Conservation (phyloP, 2,797 vertebrate species). For the Sebastes kiyomatsui region DNA sequence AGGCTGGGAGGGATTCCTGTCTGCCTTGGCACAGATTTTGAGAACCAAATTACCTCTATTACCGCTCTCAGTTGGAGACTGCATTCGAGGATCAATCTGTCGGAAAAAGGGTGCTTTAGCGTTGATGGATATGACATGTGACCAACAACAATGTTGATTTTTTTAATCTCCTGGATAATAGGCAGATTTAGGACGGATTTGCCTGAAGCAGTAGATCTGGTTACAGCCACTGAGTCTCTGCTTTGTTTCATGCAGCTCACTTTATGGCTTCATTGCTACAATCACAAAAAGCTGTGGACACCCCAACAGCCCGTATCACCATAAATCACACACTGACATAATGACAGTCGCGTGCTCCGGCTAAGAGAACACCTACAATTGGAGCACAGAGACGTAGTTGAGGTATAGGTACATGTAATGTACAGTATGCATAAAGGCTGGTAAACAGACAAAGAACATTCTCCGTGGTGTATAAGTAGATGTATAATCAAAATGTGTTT, state of each 20-base stretch:
- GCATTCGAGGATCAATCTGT: constrained; percentile 91
- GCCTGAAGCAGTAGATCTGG: constrained; percentile 93
- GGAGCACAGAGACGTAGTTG: not conserved
- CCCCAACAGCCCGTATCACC: constrained; percentile 89
- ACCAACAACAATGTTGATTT: constrained; percentile 91
- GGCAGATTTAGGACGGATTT: constrained; percentile 92
- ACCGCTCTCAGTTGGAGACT: constrained; percentile 91
- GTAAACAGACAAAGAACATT: not conserved
- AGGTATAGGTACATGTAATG: not conserved
- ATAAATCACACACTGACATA: constrained; percentile 92
- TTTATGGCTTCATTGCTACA: constrained; percentile 98
- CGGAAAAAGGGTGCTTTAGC: constrained; percentile 91
- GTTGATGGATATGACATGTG: constrained; percentile 96
- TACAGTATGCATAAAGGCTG: not conserved
- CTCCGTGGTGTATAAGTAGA: constrained; percentile 73
- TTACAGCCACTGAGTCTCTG: constrained; percentile 92
- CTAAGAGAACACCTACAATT: constrained; percentile 63
- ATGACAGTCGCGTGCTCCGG: constrained; percentile 82
- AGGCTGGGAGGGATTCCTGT: constrained; percentile 80
- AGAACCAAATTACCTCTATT: constrained; percentile 86
- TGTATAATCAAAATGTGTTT: constrained; percentile 22
- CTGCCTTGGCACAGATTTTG: constrained; percentile 81
- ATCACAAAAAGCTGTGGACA: constrained; percentile 94
- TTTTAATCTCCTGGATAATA: constrained; percentile 89
- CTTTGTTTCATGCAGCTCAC: constrained; percentile 95